Percentiles rank a stretch among this genome's conserved stretches.
phyloP scores from a whole-genome alignment of 2,113 vertebrate species.

The Xyrauchen texanus region DNA sequence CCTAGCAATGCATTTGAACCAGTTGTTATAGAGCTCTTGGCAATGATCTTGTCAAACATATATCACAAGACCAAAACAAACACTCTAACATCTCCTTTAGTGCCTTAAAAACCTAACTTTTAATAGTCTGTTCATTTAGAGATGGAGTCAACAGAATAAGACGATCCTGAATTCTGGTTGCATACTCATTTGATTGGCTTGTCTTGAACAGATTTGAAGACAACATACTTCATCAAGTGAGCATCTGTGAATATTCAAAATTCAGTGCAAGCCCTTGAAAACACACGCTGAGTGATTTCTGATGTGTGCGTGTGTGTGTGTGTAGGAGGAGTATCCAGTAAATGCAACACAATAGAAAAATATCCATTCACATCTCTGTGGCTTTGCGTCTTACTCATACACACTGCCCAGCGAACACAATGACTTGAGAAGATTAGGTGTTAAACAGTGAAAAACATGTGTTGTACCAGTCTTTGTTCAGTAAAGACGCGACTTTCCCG shows the following conservation, averaged over 20 bases:
- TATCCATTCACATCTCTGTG: slow-evolving; percentile 40
- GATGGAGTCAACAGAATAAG: too few relatives aligned
- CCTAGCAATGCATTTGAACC: too few relatives aligned
- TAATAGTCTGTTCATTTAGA: too few relatives aligned
- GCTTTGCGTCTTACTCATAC: slow-evolving; percentile 45
- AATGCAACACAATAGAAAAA: slow-evolving; percentile 40
- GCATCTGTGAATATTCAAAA: slow-evolving; percentile 9
- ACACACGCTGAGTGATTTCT: slow-evolving; percentile 11
- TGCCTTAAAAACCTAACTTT: too few relatives aligned
- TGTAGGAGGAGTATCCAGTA: slow-evolving; percentile 46
- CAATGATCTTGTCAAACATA: too few relatives aligned
- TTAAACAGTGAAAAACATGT: neutral
- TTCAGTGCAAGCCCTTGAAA: slow-evolving; percentile 1
- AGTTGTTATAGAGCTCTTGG: too few relatives aligned
- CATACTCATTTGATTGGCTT: neutral
- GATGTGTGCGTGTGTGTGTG: neutral
- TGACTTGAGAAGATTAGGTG: slow-evolving; percentile 2
- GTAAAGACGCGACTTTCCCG: slow-evolving; percentile 4
- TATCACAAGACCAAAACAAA: too few relatives aligned
- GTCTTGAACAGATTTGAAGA: neutral
- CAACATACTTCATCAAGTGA: neutral
- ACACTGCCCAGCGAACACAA: neutral
- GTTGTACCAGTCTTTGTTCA: neutral
- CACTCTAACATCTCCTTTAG: too few relatives aligned
- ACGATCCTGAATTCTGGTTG: neutral